Percentiles rank a stretch among this genome's conserved stretches.
Evolutionary conservation across 2,888 invertebrate genomes (phyloP).

Genomic region (Deladenus siricidicola): DNA sequence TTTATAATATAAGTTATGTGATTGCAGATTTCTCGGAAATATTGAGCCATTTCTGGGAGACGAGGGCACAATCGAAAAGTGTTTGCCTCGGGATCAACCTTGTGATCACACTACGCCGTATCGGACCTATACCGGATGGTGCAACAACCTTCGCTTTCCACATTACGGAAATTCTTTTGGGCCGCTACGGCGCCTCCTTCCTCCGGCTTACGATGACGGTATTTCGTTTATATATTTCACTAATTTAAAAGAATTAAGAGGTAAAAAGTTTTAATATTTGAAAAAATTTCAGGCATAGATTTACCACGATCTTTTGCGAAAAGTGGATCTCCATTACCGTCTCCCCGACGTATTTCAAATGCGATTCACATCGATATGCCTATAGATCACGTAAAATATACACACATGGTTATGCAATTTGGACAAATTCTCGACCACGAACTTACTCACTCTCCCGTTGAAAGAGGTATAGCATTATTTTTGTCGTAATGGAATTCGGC

Average conservation of each 20-base stretch:
- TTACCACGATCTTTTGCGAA: conserved; percentile 32
- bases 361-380: conserved; percentile 64
- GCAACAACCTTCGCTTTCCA: conserved; percentile 46
- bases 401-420: conserved; percentile 51
- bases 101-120: conserved; percentile 48
- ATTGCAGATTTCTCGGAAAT: conserved; percentile 28
- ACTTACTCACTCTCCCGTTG: conserved; percentile 48
- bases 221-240: not conserved
- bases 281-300: conserved; percentile 27
- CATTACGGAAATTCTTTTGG: conserved; percentile 42
- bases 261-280: not conserved
- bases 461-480: conserved; percentile 24
- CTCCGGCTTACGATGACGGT: conserved; percentile 45
- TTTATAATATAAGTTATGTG: conserved; percentile 10
- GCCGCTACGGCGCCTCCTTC: conserved; percentile 39
- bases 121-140: conserved; percentile 45
- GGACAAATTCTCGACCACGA: conserved; percentile 53
- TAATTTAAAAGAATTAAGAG: not conserved
- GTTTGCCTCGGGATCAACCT: conserved; percentile 34
- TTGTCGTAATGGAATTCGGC: not conserved
- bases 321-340: conserved; percentile 71
- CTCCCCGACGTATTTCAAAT: conserved; percentile 76
- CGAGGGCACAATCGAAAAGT: conserved; percentile 31
- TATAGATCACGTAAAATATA: conserved; percentile 32
- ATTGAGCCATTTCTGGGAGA: conserved; percentile 33